Percentiles rank a stretch among this genome's conserved stretches.
phyloP scores from a whole-genome alignment of 1,140 invertebrate species.

The Steinernema khuongi region DNA sequence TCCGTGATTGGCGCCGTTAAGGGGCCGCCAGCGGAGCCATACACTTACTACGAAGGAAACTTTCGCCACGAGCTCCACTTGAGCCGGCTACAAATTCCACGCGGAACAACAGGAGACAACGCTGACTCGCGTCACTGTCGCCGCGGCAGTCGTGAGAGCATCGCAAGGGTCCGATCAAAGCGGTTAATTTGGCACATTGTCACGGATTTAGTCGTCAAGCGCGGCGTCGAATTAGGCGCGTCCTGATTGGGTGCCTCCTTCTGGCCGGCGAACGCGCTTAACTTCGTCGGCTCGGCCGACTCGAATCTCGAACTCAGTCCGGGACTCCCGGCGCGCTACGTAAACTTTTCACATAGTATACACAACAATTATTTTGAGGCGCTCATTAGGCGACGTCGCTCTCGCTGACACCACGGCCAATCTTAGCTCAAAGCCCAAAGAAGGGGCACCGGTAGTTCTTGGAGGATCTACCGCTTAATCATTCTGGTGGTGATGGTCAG shows the following conservation, averaged over 20 bases:
- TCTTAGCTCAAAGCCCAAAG: neutral
- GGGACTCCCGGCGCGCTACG: no score
- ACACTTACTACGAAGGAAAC: neutral
- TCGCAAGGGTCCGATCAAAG: neutral
- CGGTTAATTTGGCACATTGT: slow-evolving; percentile 16
- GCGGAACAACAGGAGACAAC: no score
- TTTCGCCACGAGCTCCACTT: neutral
- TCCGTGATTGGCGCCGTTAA: slow-evolving; percentile 9
- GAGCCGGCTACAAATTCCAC: no score
- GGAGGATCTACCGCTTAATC: neutral
- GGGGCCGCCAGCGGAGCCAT: neutral
- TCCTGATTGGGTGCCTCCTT: neutral
- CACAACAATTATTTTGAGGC: slow-evolving; percentile 6
- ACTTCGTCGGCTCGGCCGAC: neutral
- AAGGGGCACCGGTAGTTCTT: neutral
- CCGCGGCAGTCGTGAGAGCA: no score
- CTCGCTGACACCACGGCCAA: neutral
- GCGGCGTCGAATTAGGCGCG: neutral
- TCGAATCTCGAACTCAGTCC: slow-evolving; percentile 2
- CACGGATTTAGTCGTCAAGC: slow-evolving; percentile 4
- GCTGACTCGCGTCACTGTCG: no score
- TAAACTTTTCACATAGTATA: slow-evolving; percentile 1
- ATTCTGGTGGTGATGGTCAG: neutral
- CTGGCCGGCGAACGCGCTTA: neutral
- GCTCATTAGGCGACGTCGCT: slow-evolving; percentile 9